Base-by-base conservation (phyloP, 2,888 invertebrate genomes). In the Sinohyriopsis cumingii region DNA sequence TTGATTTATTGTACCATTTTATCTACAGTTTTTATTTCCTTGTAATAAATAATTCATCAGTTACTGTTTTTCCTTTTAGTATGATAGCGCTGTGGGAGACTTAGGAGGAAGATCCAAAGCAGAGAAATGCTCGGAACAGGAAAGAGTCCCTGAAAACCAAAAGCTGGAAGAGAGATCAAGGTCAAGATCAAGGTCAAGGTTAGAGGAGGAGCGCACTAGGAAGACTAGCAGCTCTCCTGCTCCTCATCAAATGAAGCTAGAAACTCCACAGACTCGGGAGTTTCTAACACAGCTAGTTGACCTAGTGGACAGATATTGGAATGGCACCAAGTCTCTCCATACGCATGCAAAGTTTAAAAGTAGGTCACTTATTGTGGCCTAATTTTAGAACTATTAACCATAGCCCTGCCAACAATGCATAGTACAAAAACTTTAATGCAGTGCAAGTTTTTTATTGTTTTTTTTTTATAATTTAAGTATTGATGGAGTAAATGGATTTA, bases 231-330 rank as follows among this genome's bases (percentile, higher is more conserved):
- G 45, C 3, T 45, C 65, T 19, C 28, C 60, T 9, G 63, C 25
- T 59, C 55, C 22, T 22, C 63, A 24, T n/a, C 55, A 69, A 20
- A 53, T 61, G 9, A 55, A 53, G 25, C 67, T 59, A 57, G 78
- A 82, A 64, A 79, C 71, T n/a, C 80, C 82, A 3, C 69, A 72
- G 15, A 72, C 75, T 18, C 75, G 74, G 55, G 76, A 78, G 12
- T 77, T 86, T 63, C 79, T 88, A 18, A 78, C 80, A 65, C 77
- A 80, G 61, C 56, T 90, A 28, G 75, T 87, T 28, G 87, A 87
- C 69, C 75, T 89, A 20, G 89, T 87, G 5, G 90, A 90, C 74
- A 79, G 87, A 67, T 89, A 90, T 74, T 90, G 90, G 90, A 90
- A 89, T 79, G 90, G 90, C 0, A 80, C 87, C 22, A 87, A 87